These are phyloP conservation scores for Gadopsis marmoratus DNA, from an alignment of 2,797 vertebrate genomes.

Conservation along the genomic window DNA sequence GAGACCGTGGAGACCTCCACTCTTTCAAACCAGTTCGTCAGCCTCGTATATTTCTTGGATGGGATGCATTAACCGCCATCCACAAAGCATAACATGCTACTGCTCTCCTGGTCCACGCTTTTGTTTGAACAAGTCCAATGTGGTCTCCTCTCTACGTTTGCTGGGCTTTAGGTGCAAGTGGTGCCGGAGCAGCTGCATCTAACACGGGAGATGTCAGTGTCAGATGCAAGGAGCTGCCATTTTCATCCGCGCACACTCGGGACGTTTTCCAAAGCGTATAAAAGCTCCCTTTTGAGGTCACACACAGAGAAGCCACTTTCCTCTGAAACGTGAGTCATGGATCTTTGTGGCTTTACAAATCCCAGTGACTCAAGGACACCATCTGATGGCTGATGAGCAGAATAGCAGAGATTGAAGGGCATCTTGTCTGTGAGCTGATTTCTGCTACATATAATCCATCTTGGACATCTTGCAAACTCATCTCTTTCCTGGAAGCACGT, in stretches of 20 bases:
- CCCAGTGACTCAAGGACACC: constrained; percentile 71
- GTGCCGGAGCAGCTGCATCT: constrained; percentile 68
- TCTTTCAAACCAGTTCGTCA: constrained; percentile 72
- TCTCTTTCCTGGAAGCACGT: constrained; percentile 55
- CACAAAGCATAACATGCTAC: constrained; percentile 80
- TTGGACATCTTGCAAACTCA: constrained; percentile 23
- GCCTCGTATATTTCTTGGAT: constrained; percentile 80
- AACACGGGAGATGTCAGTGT: constrained; percentile 59
- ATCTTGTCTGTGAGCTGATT: constrained; percentile 3
- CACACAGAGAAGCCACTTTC: constrained; percentile 46
- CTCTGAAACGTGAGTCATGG: constrained; percentile 67
- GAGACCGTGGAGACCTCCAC: constrained; percentile 49
- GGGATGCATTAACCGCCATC: constrained; percentile 68
- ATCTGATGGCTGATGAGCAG: constrained; percentile 72
- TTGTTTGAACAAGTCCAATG: constrained; percentile 81
- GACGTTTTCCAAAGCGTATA: constrained; percentile 72
- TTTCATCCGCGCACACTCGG: constrained; percentile 45
- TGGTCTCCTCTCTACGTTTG: constrained; percentile 64
- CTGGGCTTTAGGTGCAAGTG: constrained; percentile 56
- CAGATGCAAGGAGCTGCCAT: constrained; percentile 61
- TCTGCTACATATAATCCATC: constrained; percentile 23
- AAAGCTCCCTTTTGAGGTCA: constrained; percentile 57
- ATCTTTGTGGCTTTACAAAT: constrained; percentile 26
- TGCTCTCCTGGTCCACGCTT: constrained; percentile 70
- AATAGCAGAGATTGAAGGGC: constrained; percentile 12